Evolutionary conservation across 2,797 vertebrate genomes (phyloP), one percentile per base, ranked within the genome.

Genomic region (Kryptopterus vitreolus): DNA sequence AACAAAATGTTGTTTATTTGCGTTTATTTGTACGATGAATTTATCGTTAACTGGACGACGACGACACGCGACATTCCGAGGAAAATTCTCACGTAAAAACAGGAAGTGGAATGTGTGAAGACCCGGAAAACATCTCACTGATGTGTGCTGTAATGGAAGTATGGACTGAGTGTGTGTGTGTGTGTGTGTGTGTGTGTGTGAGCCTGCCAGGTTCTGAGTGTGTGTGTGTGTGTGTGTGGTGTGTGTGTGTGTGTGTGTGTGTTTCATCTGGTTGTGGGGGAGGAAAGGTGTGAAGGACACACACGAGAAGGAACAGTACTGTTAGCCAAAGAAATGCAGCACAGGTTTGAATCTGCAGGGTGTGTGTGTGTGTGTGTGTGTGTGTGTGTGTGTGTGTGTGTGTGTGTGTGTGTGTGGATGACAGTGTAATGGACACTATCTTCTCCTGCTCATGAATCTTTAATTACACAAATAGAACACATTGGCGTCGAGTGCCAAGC

Each of bases 371-470:
- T 48, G 63, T 65, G 59, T 33, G 62, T 66, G 63, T 66, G 63
- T 65, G 62, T 65, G 63, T 66, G 63, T 66, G 63, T 66, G 63
- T 48, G 65, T 18, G n/a, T 29, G 63, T 46, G 63, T 46, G 35
- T 24, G 62, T 33, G 61, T 35, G 62, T 38, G 26, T 43, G 65
- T 24, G 38, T 29, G 12, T 33, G 29, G 78, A 71, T 62, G 24
- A 76, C 74, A 76, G 65, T 50, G 43, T 73, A 24, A 58, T 52
- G 38, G 74, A 26, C 33, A 43, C 15, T 1, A 55, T 72, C 50
- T n/a, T 73, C 52, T 72, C 76, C 55, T 22, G 20, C 66, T 80
- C 69, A 76, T 81, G 50, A 35, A 78, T 85, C 62, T 82, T 79
- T 83, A 59, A 85, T 71, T 16, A 53, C 1, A 8, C 48, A 57